Conservation (phyloP, 2,797 vertebrate genomes). For the Sciurus vulgaris region DNA sequence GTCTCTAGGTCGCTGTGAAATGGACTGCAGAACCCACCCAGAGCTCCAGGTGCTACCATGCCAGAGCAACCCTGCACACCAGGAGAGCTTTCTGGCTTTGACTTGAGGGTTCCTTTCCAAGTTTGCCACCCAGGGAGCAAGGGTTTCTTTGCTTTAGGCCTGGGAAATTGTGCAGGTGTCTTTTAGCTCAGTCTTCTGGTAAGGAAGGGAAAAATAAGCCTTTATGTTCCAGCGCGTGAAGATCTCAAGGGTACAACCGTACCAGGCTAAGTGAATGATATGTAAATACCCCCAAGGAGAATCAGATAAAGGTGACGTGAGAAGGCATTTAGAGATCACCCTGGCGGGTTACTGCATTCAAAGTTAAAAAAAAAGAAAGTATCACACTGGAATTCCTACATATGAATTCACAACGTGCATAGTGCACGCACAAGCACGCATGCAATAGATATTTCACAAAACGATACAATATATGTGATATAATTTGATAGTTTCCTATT, state of each 20-base stretch:
- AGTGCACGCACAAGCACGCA: too few relatives aligned
- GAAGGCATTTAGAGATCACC: not conserved
- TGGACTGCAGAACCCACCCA: not conserved
- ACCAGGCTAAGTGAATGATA: not conserved
- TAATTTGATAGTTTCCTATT: not conserved
- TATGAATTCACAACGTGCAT: not conserved
- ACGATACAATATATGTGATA: not conserved
- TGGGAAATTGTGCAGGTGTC: slow-evolving; percentile 49
- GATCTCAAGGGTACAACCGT: slow-evolving; percentile 39
- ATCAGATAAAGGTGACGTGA: not conserved
- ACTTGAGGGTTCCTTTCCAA: slow-evolving; percentile 27
- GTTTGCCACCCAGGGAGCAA: slow-evolving; percentile 36
- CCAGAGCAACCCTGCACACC: not conserved
- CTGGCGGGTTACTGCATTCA: not conserved
- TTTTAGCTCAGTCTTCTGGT: slow-evolving; percentile 55
- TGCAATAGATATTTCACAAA: not conserved
- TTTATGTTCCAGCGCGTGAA: not conserved
- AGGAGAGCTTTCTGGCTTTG: not conserved
- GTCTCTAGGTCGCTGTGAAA: not conserved
- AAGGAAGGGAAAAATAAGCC: not conserved
- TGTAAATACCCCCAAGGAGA: slow-evolving; percentile 6
- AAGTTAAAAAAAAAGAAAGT: not conserved
- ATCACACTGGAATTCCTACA: not conserved
- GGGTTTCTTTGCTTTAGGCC: slow-evolving; percentile 65
- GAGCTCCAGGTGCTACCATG: not conserved